Evolutionary conservation across 30 jellyfish, hydroid and myxozoan species (phyloP).

Genomic region (Nemopilema nomurai): DNA sequence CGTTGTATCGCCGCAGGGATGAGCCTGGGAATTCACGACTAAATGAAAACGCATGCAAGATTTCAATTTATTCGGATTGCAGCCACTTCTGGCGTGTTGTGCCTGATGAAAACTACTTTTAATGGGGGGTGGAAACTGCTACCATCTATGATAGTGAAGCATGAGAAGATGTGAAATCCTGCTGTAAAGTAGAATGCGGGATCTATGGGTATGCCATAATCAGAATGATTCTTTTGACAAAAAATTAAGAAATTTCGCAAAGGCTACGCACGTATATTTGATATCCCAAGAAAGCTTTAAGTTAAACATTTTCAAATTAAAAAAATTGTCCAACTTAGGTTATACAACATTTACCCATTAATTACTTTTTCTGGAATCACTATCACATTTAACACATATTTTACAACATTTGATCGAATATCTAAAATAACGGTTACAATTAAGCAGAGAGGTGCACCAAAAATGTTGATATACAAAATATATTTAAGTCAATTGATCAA

Average conservation of each 20-base stretch:
- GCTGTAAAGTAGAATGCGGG: too few species aligned
- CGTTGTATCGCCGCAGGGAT: too few species aligned
- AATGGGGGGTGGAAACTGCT: too few species aligned
- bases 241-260: not conserved
- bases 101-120: too few species aligned
- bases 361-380: constrained; percentile 32
- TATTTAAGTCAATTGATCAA: not conserved
- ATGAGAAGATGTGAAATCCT: too few species aligned
- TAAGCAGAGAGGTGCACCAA: constrained; percentile 33
- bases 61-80: too few species aligned
- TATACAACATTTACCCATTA: constrained; percentile 36
- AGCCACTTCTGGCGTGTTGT: too few species aligned
- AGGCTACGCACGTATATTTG: not conserved
- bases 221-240: not conserved
- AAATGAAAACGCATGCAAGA: too few species aligned
- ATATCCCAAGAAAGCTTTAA: not conserved
- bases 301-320: too few species aligned
- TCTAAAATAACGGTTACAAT: constrained; percentile 6
- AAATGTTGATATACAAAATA: constrained; percentile 27
- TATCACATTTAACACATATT: constrained; percentile 20
- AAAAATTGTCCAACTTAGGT: not conserved
- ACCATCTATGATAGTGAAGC: too few species aligned
- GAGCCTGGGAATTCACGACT: too few species aligned
- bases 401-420: constrained; percentile 33
- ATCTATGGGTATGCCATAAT: too few species aligned